Base-by-base conservation (phyloP, 2,797 vertebrate genomes). In the Linurgus olivaceus region DNA sequence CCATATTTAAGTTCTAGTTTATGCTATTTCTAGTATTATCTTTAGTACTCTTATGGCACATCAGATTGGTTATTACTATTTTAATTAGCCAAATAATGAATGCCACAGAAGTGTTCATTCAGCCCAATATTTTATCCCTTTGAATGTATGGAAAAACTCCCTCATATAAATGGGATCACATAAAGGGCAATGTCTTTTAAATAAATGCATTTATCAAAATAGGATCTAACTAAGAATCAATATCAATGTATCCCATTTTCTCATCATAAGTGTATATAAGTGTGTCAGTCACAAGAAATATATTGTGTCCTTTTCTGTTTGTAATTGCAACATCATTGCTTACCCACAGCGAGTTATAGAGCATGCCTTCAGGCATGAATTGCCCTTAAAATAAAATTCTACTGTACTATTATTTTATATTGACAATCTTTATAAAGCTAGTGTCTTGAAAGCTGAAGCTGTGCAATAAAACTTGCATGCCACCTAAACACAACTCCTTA, bases 51-150 rank as follows among this genome's bases (percentile, higher is more conserved):
- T 94, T 96, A 94, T 90, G 80, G 68, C 67, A 87, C 74, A 88
- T 94, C 86, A 95, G 63, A 93, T 85, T 95, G 82, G 25, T 83
- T 94, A 97, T 97, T 97, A 94, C 62, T 87, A 97, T 97, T 97
- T 96, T 97, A 97, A 98, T 98, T 96, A 97, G 58, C 75, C 90
- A 96, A 95, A 97, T 96, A 97, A 95, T 94, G 92, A 97, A 97
- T 84, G 87, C 48, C 4, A 11, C 72, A 67, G 62, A 97, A 96
- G 66, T 95, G 78, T 96, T 97, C 90, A 96, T 96, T 97, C 96
- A 97, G 86, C 90, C 91, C 84, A 93, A 84, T 96, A 93, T 78
- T 90, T 58, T 93, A 85, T 92, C 42, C 74, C 47, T 78, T 33
- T 38, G 61, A 93, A 88, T 14, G 18, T 94, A 68, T 78, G 73